phyloP scores from a whole-genome alignment of 1,140 invertebrate species.

The Hyposmocoma kahamanoa region DNA sequence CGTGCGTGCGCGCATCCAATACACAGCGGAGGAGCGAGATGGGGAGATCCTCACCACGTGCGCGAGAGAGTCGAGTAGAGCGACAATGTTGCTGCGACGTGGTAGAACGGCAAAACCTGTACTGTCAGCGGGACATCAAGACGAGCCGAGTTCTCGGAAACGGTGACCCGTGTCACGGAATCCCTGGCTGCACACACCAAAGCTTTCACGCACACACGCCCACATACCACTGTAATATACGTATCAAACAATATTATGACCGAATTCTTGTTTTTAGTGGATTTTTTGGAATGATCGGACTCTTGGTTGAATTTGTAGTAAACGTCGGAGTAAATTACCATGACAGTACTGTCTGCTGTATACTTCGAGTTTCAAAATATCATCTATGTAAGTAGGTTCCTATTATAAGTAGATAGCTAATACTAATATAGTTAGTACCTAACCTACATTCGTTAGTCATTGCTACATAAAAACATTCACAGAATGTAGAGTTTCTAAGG shows the following conservation, averaged over 20 bases:
- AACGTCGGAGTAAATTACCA: too few relatives aligned
- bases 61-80: slow-evolving; percentile 32
- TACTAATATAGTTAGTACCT: too few relatives aligned
- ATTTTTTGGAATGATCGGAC: too few relatives aligned
- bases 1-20: slow-evolving; percentile 63
- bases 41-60: slow-evolving; percentile 15
- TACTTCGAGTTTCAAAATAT: too few relatives aligned
- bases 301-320: too few relatives aligned
- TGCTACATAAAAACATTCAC: too few relatives aligned
- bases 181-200: slow-evolving; percentile 52
- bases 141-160: slow-evolving; percentile 68
- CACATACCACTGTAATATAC: slow-evolving; percentile 8
- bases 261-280: not conserved
- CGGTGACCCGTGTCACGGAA: slow-evolving; percentile 71
- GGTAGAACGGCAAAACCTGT: slow-evolving; percentile 65
- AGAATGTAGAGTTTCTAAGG: too few relatives aligned
- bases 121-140: slow-evolving; percentile 71
- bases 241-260: slow-evolving; percentile 14
- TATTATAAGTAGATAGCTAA: too few relatives aligned
- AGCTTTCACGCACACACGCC: slow-evolving; percentile 26
- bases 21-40: slow-evolving; percentile 34
- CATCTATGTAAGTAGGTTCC: too few relatives aligned
- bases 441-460: too few relatives aligned
- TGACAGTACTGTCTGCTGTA: too few relatives aligned
- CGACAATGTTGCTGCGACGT: slow-evolving; percentile 57